phyloP scores from a whole-genome alignment of 2,113 vertebrate species.

The Indicator maculatus region DNA sequence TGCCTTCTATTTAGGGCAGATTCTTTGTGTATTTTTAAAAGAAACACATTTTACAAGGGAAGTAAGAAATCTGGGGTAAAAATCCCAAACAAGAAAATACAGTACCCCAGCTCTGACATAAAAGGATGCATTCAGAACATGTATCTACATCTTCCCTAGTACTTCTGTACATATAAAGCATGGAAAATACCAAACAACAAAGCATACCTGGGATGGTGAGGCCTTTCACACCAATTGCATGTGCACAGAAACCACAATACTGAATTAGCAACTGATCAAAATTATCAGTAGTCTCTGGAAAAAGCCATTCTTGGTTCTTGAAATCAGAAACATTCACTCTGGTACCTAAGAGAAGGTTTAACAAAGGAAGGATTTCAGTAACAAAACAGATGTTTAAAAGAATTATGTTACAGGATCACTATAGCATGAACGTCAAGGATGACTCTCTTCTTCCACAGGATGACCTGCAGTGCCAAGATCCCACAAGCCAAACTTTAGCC shows the following conservation, averaged over 20 bases:
- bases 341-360: slow-evolving; percentile 73
- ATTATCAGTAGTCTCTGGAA: slow-evolving; percentile 80
- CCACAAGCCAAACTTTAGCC: background rate
- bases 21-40: background rate
- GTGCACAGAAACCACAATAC: slow-evolving; percentile 87
- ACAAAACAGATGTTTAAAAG: background rate
- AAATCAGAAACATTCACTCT: slow-evolving; percentile 76
- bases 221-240: slow-evolving; percentile 79
- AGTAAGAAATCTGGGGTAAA: background rate
- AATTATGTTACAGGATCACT: background rate
- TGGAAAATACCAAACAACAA: background rate
- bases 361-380: background rate
- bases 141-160: background rate
- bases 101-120: background rate
- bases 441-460: background rate
- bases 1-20: background rate
- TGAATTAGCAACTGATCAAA: slow-evolving; percentile 82
- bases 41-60: background rate
- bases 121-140: background rate
- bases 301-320: slow-evolving; percentile 84
- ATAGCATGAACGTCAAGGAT: background rate
- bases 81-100: background rate
- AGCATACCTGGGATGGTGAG: slow-evolving; percentile 87
- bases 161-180: background rate
- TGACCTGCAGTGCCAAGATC: background rate